Conservation (phyloP, 1,140 invertebrate species). For the Chironomus striatipennis region DNA sequence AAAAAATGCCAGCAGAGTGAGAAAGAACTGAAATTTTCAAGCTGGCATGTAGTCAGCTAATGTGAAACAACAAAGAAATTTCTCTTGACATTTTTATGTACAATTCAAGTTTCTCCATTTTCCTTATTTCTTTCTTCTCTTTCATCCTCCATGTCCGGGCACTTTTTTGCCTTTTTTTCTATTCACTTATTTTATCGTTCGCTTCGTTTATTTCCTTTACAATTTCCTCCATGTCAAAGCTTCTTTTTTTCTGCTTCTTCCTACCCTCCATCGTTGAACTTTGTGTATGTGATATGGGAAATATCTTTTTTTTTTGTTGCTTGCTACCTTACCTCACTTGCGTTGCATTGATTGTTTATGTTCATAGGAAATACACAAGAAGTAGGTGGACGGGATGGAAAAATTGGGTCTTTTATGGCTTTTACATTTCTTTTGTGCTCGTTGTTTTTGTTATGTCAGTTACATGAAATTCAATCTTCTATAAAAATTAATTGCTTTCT, state of each 20-base stretch:
- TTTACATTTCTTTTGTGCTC: background rate
- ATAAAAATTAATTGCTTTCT: conserved; percentile 8
- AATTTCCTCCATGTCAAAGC: background rate
- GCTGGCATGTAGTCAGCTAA: background rate
- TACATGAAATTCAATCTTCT: conserved; percentile 1
- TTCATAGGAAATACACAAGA: background rate
- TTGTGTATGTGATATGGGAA: background rate
- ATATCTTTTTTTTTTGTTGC: background rate
- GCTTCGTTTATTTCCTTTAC: conserved; percentile 10
- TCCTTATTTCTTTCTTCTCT: background rate
- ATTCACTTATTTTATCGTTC: background rate
- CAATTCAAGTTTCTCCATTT: background rate
- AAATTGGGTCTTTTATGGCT: too few species aligned
- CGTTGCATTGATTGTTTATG: conserved; percentile 10
- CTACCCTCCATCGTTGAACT: background rate
- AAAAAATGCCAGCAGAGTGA: background rate
- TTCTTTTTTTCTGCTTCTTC: background rate
- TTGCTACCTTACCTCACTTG: background rate
- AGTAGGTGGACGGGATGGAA: too few species aligned
- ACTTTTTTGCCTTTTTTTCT: background rate
- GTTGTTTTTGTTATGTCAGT: background rate
- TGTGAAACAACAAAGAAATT: too few species aligned
- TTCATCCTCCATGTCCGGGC: background rate
- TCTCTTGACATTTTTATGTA: too few species aligned
- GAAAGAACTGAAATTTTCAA: background rate